Conservation (phyloP, 2,113 vertebrate genomes). For the Arizona elegans region DNA sequence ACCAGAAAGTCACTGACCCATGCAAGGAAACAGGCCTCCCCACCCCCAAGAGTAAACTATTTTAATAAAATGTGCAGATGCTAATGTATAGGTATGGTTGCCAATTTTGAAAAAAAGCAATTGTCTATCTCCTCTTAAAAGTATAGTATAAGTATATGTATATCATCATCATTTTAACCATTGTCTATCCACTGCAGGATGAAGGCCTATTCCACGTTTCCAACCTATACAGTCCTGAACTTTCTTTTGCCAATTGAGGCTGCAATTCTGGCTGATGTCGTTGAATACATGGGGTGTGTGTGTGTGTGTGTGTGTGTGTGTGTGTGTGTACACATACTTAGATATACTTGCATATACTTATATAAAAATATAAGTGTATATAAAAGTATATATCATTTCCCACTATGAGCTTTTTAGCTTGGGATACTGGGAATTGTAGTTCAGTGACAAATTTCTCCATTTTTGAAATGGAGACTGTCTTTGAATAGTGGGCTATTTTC, state of each 20-base stretch:
- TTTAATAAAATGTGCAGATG: neutral
- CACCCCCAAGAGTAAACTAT: neutral
- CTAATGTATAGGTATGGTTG: neutral
- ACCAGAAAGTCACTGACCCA: neutral
- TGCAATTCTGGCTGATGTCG: no score
- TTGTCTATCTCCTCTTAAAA: neutral
- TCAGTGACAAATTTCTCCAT: neutral
- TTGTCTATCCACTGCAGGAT: no score
- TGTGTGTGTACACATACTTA: no score
- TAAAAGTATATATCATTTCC: neutral
- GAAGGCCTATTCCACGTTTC: no score
- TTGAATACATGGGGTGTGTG: no score
- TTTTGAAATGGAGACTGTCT: neutral
- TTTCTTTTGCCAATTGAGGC: no score
- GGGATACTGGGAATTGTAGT: neutral
- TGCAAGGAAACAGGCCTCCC: neutral
- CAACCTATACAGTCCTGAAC: no score
- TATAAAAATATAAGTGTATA: neutral
- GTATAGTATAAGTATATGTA: no score
- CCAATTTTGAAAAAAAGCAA: neutral
- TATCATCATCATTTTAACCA: no score
- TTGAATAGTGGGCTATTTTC: neutral
- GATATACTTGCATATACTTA: neutral
- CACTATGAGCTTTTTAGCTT: neutral
- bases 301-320: no score